Evolutionary conservation across 2,888 invertebrate genomes (phyloP), one percentile per base, ranked within the genome.

Genomic region (Helicoverpa assulta): DNA sequence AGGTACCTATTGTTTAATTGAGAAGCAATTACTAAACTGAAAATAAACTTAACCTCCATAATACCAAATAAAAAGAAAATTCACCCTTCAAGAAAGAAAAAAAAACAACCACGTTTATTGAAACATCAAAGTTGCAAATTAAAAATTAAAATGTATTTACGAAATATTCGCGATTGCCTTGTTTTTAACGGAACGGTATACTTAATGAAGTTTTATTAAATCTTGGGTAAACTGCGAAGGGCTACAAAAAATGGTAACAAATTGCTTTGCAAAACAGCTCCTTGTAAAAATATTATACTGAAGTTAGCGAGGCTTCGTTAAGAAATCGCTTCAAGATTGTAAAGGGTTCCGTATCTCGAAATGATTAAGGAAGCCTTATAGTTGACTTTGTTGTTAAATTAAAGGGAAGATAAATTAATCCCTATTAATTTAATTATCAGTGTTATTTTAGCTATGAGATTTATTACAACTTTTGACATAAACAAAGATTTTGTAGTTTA

Each of bases 171-270:
- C 68, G 61, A 67, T 67, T 58, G 53, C 72, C 50, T 65, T 66
- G 61, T 33, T 73, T 72, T 66, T 69, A 19, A 60, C 59, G 55
- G 59, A 43, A 67, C 67, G 21, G 67, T 67, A 73, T 68, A 72
- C 59, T 77, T 90, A 86, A 88, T 88, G 85, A 88, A 88, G 82
- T 86, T 89, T 87, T 90, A 89, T 89, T 87, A 86, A 89, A 89
- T 88, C 86, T 86, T 73, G 71, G 82, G 86, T 85, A 84, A 83
- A 86, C 85, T 84, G 80, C 56, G 75, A 85, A 85, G 77, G 82
- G 80, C 47, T 75, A 74, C 78, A 83, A 79, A 85, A 87, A 87
- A 84, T 85, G 86, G 81, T 87, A 85, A 86, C 86, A 88, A 89
- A 90, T 90, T 89, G 86, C 86, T 89, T 85, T 64, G 85, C 85